Conservation (phyloP, 1,140 invertebrate species). For the Solen grandis region DNA sequence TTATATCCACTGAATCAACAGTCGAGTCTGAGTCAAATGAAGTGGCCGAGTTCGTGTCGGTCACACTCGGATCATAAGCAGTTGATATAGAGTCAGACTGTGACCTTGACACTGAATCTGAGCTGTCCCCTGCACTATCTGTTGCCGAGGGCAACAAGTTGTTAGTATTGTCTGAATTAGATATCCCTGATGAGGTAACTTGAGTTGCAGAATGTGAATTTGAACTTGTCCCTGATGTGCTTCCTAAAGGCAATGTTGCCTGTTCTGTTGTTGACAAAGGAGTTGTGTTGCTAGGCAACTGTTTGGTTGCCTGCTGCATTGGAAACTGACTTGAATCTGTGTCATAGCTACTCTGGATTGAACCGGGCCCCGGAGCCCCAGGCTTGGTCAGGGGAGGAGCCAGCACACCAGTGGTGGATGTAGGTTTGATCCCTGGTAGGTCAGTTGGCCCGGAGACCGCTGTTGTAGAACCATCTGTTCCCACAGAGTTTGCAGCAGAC, state of each 20-base stretch:
- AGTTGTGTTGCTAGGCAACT: conserved; percentile 11
- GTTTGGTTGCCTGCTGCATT: conserved; percentile 47
- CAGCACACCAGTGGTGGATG: no score
- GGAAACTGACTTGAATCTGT: conserved; percentile 38
- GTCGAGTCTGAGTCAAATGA: background rate
- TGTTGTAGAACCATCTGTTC: no score
- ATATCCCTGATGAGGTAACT: background rate
- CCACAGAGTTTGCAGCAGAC: no score
- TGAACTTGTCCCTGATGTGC: conserved; percentile 13
- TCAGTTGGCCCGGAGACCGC: no score
- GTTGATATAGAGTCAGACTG: conserved; percentile 2
- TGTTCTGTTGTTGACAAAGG: conserved; percentile 37
- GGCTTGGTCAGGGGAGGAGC: no score
- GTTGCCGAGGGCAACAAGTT: background rate
- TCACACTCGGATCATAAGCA: background rate
- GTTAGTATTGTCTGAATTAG: no score
- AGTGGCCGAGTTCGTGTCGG: background rate
- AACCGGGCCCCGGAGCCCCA: no score
- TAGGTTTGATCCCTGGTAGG: no score
- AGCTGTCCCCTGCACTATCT: background rate
- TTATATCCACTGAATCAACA: background rate
- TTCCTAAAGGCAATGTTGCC: background rate
- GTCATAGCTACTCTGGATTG: conserved; percentile 24
- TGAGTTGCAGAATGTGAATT: background rate
- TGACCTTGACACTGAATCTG: background rate